Percentiles rank a stretch among this genome's conserved stretches.
Conservation (phyloP, 2,888 invertebrate genomes). For the Acrocera orbiculus region DNA sequence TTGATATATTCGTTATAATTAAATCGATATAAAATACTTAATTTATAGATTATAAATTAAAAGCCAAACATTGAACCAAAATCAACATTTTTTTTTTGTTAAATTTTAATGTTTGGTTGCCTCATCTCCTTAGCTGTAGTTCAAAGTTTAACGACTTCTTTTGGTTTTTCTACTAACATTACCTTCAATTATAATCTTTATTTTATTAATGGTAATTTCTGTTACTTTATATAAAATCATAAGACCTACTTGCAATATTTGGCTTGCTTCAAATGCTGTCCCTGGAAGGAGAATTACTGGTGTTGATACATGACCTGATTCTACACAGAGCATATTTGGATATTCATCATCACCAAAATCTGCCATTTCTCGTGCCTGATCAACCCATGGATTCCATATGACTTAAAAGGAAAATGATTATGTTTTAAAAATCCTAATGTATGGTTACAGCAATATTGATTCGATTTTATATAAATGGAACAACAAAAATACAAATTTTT, state of each 20-base stretch:
- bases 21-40: too few species aligned
- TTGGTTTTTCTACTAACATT: constrained; percentile 31
- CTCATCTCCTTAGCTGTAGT: too few species aligned
- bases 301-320: constrained; percentile 77
- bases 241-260: constrained; percentile 57
- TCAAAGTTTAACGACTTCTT: constrained; percentile 26
- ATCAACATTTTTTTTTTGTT: too few species aligned
- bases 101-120: too few species aligned
- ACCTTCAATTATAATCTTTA: constrained; percentile 29
- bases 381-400: constrained; percentile 94
- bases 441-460: too few species aligned
- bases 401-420: constrained; percentile 43
- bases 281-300: constrained; percentile 77
- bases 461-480: too few species aligned
- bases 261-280: constrained; percentile 82
- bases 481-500: too few species aligned
- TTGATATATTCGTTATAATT: too few species aligned
- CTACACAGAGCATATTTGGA: constrained; percentile 91
- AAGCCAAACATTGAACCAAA: too few species aligned
- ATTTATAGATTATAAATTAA: too few species aligned
- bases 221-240: constrained; percentile 3
- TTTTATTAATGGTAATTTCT: constrained; percentile 5
- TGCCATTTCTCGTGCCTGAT: constrained; percentile 77
- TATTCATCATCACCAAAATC: constrained; percentile 97
- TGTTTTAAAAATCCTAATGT: too few species aligned